Base-by-base conservation (phyloP, 2,797 vertebrate genomes). In the Molossus alvarezi region DNA sequence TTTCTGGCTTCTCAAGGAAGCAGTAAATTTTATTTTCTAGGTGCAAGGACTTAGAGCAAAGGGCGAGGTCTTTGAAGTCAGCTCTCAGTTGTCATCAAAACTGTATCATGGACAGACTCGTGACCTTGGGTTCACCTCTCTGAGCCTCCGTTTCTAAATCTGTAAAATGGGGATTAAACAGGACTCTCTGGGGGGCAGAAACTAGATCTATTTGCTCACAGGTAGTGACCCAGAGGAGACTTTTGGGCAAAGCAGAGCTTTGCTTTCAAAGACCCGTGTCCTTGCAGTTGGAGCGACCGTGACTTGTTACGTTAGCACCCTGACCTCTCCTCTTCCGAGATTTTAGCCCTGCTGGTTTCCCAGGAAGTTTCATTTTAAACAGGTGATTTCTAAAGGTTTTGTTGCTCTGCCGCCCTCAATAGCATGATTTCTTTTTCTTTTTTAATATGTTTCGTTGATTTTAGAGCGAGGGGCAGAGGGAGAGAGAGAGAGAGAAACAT, bases 71-170 rank as follows among this genome's bases (percentile, higher is more conserved):
- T 72, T 80, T n/a, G 21, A n/a, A 77, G 2, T 55, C 45, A 27
- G 27, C 64, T 81, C 17, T 76, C 9, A 6, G 3, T 69, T 41
- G 57, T 25, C 29, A 79, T 75, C 18, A 3, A 75, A 80, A 55
- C 80, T n/a, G 8, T 1, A 0, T 85, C 88, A 37, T 0, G 69
- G 72, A 33, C 37, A 82, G 51, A 27, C 5, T 14, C 29, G 1
- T 69, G 51, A 29, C 58, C n/a, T 65, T 41, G 29, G 1, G 3
- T 65, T 88, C 21, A 21, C 64, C 17, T 88, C 60, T 88, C 2
- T 18, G 17, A 37, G 51, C 18, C 69, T 96, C 75, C 18, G 20
- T 84, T 76, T 96, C 53, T 29, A 9, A 82, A 84, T 73, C 65
- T 89, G 18, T n/a, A 72, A 84, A 89, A 64, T 76, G 79, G 41